Base-by-base conservation (phyloP, 2,888 invertebrate species). In the Sinelater perroti region DNA sequence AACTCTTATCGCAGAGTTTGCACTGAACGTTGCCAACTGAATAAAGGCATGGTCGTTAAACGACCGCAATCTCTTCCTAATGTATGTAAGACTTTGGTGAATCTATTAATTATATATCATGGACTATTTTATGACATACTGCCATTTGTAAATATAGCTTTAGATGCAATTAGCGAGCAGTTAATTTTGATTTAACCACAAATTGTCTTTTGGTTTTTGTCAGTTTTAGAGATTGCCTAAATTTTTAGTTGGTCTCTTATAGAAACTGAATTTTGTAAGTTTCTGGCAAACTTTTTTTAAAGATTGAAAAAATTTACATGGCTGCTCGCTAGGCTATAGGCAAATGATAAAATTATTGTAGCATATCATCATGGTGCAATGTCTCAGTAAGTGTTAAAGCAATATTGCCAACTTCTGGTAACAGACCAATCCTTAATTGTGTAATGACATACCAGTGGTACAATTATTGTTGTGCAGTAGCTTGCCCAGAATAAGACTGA, bases 91-190 rank as follows among this genome's bases (percentile, higher is more conserved):
- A 42, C 45, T 57, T 57, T 50, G 46, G 42, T 57, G 49, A 60
- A 60, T 47, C 31, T 54, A 49, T 58, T 46, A 63, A 55, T 13
- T 45, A 38, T 54, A 60, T 62, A 64, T 59, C 59, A 64, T 51
- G 47, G 46, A 56, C 28, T 50, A 46, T 57, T 56, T 54, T 62
- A 60, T 58, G 63, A 56, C 61, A 59, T 68, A 72, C 73, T 73
- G 73, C 73, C 73, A 72, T 70, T 69, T 72, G 73, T 73, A 72
- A 54, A 73, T 72, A 72, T 69, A 71, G 68, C 56, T 50, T 62
- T 62, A 60, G 56, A 57, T 53, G 63, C 61, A 63, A 63, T 61
- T 62, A 61, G 47, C 51, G 16, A 42, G 38, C 38, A 20, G 52
- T 50, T 56, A 18, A 47, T 46, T 35, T 36, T 35, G 14, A 11